A percentile compares a stretch with the other conserved stretches of the same genome.
These are phyloP conservation scores for Harpegnathos saltator DNA, from an alignment of 1,140 invertebrate species.

Conservation along the genomic window DNA sequence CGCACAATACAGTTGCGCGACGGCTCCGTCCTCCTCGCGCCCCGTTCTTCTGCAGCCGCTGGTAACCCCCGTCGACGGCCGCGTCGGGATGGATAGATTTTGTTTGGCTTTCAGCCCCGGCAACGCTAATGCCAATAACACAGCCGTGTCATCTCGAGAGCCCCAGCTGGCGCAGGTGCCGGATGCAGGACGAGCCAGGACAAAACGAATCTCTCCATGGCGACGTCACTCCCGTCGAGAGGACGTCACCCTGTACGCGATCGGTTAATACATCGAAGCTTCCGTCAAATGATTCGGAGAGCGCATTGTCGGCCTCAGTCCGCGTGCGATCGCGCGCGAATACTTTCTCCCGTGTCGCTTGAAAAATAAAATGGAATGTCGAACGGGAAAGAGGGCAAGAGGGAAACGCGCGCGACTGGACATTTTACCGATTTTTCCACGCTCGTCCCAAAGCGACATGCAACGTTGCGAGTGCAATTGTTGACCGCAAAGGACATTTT, in stretches of 20 bases:
- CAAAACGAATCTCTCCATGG: constrained; percentile 70
- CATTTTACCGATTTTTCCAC: background rate
- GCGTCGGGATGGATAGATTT: constrained; percentile 64
- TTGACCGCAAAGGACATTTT: background rate
- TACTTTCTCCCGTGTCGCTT: constrained; percentile 11
- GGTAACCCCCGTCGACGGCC: constrained; percentile 21
- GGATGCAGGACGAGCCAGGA: constrained; percentile 58
- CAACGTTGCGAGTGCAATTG: background rate
- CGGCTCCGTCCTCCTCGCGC: constrained; percentile 41
- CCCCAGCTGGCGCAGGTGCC: constrained; percentile 60
- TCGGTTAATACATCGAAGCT: constrained; percentile 52
- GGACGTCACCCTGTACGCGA: constrained; percentile 52
- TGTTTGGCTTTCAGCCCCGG: constrained; percentile 69
- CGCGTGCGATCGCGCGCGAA: constrained; percentile 1
- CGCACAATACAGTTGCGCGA: background rate
- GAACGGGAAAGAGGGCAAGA: too few species aligned
- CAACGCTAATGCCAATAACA: constrained; percentile 76
- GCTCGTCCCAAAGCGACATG: background rate
- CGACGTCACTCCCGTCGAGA: constrained; percentile 57
- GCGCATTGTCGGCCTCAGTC: constrained; percentile 2
- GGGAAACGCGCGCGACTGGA: background rate
- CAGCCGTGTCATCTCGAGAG: constrained; percentile 71
- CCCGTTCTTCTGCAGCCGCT: constrained; percentile 44
- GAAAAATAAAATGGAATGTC: background rate
- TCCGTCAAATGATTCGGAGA: constrained; percentile 45